These are phyloP conservation scores for Mylabris sibirica DNA, from an alignment of 2,888 invertebrate genomes.

Conservation along the genomic window DNA sequence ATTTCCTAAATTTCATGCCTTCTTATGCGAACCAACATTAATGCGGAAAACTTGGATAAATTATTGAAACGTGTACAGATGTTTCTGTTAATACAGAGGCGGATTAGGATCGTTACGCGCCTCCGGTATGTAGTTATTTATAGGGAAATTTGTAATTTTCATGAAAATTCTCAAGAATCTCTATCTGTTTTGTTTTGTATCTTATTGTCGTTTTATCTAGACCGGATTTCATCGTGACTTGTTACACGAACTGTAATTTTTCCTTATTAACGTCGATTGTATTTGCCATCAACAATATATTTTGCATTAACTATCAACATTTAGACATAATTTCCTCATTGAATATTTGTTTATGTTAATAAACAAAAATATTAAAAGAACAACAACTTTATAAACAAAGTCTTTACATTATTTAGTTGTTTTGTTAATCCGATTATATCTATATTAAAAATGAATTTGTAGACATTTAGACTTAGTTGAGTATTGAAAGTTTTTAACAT, in stretches of 20 bases:
- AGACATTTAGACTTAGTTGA: not conserved
- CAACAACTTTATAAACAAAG: too few species aligned
- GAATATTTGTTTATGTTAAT: not conserved
- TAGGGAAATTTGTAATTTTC: not conserved
- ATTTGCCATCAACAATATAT: not conserved
- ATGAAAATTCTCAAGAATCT: not conserved
- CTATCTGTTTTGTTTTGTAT: not conserved
- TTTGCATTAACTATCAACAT: not conserved
- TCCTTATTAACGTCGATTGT: constrained; percentile 1
- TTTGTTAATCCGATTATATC: not conserved
- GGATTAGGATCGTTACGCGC: too few species aligned
- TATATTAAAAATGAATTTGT: not conserved
- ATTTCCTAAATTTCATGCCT: not conserved
- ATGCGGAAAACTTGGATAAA: not conserved
- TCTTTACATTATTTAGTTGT: not conserved
- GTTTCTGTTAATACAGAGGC: too few species aligned
- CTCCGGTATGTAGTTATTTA: not conserved
- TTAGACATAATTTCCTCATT: not conserved
- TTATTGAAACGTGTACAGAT: not conserved
- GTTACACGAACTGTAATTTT: constrained; percentile 7
- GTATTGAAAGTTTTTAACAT: constrained; percentile 3
- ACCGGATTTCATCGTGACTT: not conserved
- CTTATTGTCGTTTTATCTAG: not conserved
- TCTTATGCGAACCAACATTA: not conserved
- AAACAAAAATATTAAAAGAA: too few species aligned